These are phyloP conservation scores for Cremastobaeus sp. DNA, from an alignment of 2,888 invertebrate genomes.

Conservation along the genomic window DNA sequence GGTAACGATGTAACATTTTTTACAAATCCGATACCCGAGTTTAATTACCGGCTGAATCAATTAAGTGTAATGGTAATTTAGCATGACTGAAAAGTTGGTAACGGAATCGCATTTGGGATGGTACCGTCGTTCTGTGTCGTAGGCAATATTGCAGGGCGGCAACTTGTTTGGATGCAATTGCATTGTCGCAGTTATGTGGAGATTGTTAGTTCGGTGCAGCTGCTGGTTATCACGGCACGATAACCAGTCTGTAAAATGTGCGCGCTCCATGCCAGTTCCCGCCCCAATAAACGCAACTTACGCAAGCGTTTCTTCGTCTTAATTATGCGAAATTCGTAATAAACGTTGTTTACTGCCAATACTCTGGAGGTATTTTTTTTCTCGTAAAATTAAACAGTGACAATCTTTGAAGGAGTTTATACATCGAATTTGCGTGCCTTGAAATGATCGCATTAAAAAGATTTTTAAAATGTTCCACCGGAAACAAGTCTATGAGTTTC, in stretches of 20 bases:
- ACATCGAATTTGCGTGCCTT: too few relatives aligned
- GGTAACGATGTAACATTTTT: too few relatives aligned
- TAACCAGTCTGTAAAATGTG: conserved; percentile 54
- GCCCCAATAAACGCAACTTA: conserved; percentile 54
- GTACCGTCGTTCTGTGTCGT: conserved; percentile 51
- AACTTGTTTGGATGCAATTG: conserved; percentile 67
- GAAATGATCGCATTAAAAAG: too few relatives aligned
- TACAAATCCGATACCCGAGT: too few relatives aligned
- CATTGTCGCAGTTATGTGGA: conserved; percentile 66
- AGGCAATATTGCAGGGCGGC: conserved; percentile 62
- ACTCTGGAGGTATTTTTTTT: conserved; percentile 12
- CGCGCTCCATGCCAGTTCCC: conserved; percentile 57
- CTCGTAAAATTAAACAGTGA: not conserved
- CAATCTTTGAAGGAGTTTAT: not conserved
- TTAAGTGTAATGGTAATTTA: conserved; percentile 38
- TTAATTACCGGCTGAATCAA: too few relatives aligned
- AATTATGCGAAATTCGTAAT: conserved; percentile 55
- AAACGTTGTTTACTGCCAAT: conserved; percentile 47
- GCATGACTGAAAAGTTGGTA: conserved; percentile 43
- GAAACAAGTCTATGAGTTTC: too few relatives aligned
- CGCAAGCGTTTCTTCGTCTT: conserved; percentile 51
- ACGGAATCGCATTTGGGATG: conserved; percentile 37
- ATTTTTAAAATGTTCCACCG: too few relatives aligned
- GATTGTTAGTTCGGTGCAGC: conserved; percentile 68
- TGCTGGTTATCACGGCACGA: conserved; percentile 73